These are phyloP conservation scores for Kryphioiulus occultus DNA, from an alignment of 2,888 invertebrate species.

Conservation along the genomic window DNA sequence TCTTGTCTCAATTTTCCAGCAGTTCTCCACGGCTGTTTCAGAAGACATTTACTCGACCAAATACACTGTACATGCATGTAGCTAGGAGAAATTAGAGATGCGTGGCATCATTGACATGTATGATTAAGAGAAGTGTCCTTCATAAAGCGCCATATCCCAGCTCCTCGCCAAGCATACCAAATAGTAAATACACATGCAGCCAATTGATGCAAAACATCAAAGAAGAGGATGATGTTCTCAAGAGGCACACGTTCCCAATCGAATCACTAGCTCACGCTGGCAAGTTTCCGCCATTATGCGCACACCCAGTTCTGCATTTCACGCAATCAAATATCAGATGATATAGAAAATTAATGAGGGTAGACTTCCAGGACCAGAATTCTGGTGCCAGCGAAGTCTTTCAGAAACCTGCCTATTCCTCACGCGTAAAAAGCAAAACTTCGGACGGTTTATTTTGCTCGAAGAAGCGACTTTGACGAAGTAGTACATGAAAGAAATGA, in stretches of 20 bases:
- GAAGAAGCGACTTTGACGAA: no score
- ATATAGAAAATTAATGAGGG: background rate
- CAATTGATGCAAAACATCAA: constrained; percentile 25
- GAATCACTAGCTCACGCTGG: background rate
- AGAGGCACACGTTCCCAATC: background rate
- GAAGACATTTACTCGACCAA: no score
- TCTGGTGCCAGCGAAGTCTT: background rate
- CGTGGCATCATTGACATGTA: no score
- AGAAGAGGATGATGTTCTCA: background rate
- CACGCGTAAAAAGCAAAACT: background rate
- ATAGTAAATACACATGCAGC: background rate
- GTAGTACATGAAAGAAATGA: no score
- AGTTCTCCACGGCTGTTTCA: no score
- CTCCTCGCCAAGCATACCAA: background rate
- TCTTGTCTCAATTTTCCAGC: no score
- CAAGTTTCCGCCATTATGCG: background rate
- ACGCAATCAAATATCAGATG: background rate
- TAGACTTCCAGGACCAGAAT: background rate
- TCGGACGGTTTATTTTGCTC: no score
- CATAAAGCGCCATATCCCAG: background rate
- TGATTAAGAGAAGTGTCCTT: no score
- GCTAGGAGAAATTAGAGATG: no score
- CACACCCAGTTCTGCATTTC: background rate
- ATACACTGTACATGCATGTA: no score
- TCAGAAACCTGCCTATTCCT: background rate